phyloP scores from a whole-genome alignment of 1,140 invertebrate species.

The Drosophila sucinea region DNA sequence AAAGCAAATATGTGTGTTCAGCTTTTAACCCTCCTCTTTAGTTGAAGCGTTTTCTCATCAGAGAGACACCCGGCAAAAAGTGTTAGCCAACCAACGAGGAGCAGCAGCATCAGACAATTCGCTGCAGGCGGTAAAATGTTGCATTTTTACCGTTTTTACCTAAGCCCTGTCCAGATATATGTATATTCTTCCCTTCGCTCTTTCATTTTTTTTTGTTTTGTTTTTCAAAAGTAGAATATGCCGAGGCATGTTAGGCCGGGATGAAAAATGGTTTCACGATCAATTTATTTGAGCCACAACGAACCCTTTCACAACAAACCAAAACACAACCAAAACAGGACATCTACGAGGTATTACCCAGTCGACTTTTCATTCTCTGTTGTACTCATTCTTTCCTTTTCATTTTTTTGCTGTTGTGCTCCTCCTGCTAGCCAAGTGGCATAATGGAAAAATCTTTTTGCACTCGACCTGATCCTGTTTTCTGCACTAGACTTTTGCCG shows the following conservation, averaged over 20 bases:
- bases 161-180: conserved; percentile 3
- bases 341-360: background rate
- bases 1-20: conserved; percentile 38
- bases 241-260: too few relatives aligned
- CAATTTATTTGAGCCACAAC: too few relatives aligned
- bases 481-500: conserved; percentile 57
- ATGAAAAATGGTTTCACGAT: too few relatives aligned
- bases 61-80: conserved; percentile 19
- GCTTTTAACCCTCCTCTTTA: conserved; percentile 57
- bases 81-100: conserved; percentile 52
- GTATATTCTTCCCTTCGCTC: conserved; percentile 23
- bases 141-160: conserved; percentile 63
- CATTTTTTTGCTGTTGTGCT: background rate
- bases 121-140: conserved; percentile 67
- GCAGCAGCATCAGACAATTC: conserved; percentile 61
- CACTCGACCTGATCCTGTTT: conserved; percentile 68
- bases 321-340: too few relatives aligned
- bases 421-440: conserved; percentile 46
- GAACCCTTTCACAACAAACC: too few relatives aligned
- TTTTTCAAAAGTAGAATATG: background rate
- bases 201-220: conserved; percentile 21
- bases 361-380: background rate
- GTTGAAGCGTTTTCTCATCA: conserved; percentile 65
- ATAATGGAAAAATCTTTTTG: conserved; percentile 73
- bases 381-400: conserved; percentile 1